Base-by-base conservation (phyloP, 2,888 invertebrate genomes). In the Ptychoptera contaminata region DNA sequence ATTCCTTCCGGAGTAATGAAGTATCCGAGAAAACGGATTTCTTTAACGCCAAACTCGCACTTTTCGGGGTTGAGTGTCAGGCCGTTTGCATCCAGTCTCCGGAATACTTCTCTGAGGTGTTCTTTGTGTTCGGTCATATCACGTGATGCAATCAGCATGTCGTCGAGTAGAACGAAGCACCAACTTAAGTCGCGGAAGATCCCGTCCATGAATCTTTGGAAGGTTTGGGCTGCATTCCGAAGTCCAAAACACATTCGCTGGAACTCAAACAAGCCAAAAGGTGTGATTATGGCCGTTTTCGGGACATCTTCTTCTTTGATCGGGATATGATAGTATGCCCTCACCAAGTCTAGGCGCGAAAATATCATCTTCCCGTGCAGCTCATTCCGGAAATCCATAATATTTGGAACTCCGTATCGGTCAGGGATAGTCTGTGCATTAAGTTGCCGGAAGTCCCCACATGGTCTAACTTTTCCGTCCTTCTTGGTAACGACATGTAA, bases 161-260 rank as follows among this genome's bases (percentile, higher is more conserved):
- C 57, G 39, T 58, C 58, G 0, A 58, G 16, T 42, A 58, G 59
- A 6, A 48, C 43, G 34, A 48, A 54, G 11, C 45, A 48, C 45
- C 55, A 53, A 16, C 53, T 54, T 9, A 56, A 35, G 10, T 49
- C 55, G 11, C 50, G 42, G 10, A 55, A 45, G 2, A 57, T 50
- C n/a, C 52, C 49, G 42, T 31, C 31, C 31, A 31, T 31, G 10
- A 8, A 31, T 10, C 31, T 31, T 31, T 31, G 31, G 31, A 31
- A 31, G 31, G 31, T 31, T 10, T 31, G 31, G 10, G 31, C 31
- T 31, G 31, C 31, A 10, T 31, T 31, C 8, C 31, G 31, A 8
- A 31, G 31, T 7, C 31, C 31, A 10, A 8, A 31, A 8, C 8
- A 10, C 31, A 31, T 31, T 7, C 31, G 31, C 10, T 7, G 7